phyloP scores from a whole-genome alignment of 2,113 vertebrate species.

The Chunga burmeisteri region DNA sequence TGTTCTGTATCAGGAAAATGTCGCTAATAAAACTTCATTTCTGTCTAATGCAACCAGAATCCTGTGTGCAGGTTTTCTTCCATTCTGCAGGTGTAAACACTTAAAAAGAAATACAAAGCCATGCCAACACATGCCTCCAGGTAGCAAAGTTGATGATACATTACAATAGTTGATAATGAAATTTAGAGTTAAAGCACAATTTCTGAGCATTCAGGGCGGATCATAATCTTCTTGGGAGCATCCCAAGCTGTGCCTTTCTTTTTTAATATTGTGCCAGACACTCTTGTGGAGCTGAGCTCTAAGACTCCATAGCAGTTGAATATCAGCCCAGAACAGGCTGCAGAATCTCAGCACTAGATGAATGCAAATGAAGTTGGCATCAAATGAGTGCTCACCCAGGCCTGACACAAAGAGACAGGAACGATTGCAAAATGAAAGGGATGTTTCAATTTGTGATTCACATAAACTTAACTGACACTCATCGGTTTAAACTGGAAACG shows the following conservation, averaged over 20 bases:
- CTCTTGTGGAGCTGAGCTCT: background rate
- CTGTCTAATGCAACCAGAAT: conserved; percentile 50
- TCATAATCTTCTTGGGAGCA: background rate
- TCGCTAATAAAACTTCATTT: conserved; percentile 51
- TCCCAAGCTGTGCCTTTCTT: background rate
- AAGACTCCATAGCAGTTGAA: background rate
- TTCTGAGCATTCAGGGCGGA: background rate
- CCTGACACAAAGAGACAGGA: background rate
- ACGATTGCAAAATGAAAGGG: background rate
- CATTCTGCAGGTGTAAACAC: background rate
- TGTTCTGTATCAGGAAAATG: background rate
- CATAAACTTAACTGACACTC: background rate
- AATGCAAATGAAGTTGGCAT: background rate
- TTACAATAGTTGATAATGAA: background rate
- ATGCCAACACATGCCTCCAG: background rate
- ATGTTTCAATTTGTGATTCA: background rate
- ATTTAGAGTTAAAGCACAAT: background rate
- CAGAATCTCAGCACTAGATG: background rate
- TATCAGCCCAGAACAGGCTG: background rate
- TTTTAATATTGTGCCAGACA: background rate
- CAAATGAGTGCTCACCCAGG: background rate
- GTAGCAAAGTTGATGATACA: background rate
- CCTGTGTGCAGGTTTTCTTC: background rate
- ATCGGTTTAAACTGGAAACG: background rate
- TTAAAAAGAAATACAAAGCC: background rate